These are phyloP conservation scores for Leucopternis melanops DNA, from an alignment of 2,113 vertebrate species.

Conservation along the genomic window DNA sequence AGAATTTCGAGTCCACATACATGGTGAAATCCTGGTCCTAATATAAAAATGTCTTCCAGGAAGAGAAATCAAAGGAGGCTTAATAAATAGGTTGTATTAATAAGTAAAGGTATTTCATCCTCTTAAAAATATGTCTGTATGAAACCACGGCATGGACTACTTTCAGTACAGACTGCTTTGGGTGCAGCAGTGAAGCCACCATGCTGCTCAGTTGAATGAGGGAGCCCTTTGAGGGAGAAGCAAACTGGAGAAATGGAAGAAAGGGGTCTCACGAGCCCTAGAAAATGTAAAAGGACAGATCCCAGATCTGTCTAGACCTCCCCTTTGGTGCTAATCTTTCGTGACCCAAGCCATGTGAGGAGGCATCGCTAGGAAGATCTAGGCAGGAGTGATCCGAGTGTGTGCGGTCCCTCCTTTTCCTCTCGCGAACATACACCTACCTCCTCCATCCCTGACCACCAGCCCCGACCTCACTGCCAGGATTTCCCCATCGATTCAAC, in stretches of 20 bases:
- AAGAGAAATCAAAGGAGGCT: not conserved
- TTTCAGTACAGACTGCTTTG: not conserved
- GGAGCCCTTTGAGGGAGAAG: not conserved
- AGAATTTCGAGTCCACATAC: not conserved
- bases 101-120: not conserved
- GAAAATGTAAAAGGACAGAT: not conserved
- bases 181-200: accelerated
- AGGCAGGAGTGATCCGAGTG: not conserved
- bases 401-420: not conserved
- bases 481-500: not conserved
- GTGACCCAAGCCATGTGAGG: not conserved
- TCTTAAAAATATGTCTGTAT: not conserved
- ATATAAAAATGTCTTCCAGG: not conserved
- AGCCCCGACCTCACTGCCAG: not conserved
- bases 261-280: not conserved
- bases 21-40: not conserved
- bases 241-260: not conserved
- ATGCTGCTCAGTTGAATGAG: not conserved
- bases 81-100: not conserved
- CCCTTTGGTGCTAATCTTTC: not conserved
- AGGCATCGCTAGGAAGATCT: not conserved
- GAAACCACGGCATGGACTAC: not conserved
- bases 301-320: not conserved
- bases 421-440: accelerated
- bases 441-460: not conserved